phyloP scores from a whole-genome alignment of 1,140 invertebrate genomes.

The Leptopilina boulardi region DNA sequence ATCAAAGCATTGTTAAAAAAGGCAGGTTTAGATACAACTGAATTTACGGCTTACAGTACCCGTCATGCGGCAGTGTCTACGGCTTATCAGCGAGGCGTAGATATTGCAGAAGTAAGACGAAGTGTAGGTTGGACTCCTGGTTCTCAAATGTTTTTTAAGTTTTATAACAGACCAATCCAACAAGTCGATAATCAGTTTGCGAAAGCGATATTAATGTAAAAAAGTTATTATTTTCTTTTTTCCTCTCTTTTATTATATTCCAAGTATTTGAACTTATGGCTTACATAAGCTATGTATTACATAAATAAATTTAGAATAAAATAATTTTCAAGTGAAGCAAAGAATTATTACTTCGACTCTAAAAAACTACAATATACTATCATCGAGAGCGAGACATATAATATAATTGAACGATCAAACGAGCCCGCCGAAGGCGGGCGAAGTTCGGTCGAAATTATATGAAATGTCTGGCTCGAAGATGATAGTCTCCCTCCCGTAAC shows the following conservation, averaged over 20 bases:
- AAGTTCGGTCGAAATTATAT: background rate
- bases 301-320: background rate
- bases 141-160: background rate
- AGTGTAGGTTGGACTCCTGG: background rate
- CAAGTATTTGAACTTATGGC: background rate
- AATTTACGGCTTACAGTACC: background rate
- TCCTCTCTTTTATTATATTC: background rate
- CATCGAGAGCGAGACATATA: background rate
- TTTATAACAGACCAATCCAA: background rate
- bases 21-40: background rate
- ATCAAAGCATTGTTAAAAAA: background rate
- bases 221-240: background rate
- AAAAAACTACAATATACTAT: background rate
- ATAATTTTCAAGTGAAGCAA: background rate
- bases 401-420: background rate
- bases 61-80: background rate
- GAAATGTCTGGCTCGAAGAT: background rate
- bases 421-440: background rate
- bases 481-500: background rate
- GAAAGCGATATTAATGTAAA: background rate
- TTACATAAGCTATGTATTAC: background rate
- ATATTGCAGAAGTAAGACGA: background rate
- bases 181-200: background rate
- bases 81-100: background rate
- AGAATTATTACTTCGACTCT: slow-evolving; percentile 5